Evolutionary conservation across 2,888 invertebrate genomes (phyloP), one percentile per base, ranked within the genome.

Genomic region (Philonicus albiceps): DNA sequence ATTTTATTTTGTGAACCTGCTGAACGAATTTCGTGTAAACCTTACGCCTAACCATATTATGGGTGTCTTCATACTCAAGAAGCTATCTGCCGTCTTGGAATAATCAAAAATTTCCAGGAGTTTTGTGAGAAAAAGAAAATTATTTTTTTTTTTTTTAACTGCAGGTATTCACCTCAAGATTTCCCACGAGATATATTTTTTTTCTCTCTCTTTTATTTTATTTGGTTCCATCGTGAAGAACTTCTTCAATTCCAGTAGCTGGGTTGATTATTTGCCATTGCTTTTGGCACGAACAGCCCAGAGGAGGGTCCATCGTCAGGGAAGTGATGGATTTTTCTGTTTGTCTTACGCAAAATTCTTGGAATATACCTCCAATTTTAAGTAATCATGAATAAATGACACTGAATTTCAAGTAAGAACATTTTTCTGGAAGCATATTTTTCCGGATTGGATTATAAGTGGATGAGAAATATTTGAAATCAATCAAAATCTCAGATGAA

Each of bases 281-380:
- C 49, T 64, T 64, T 64, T 11, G 64, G 78, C 27, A 49, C 22
- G 49, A 49, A 27, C 43, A 49, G 11, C 64, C 64, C 8, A 53
- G 4, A 34, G 22, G 49, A 49, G 22, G 78, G 43, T 78, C 49
- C 78, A 49, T 78, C 49, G 49, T 49, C 49, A 31, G 22, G 43
- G 49, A 78, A 49, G 27, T 78, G 78, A 78, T 78, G 78, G 78
- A 78, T 78, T 49, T 27, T 22, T 64, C 49, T 78, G 78, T 49
- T 49, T 78, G 43, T 43, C 64, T 64, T 64, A 64, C 64, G 64
- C 64, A 64, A 64, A 64, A 27, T 43, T 49, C 53, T 49, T 53
- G 27, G 11, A 3, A 34, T 34, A 19, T 40, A 13, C 11, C 11
- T 13, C 27, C 13, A 43, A 43, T 49, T 78, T 13, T 13, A 31